Base-by-base conservation (phyloP, 2,113 vertebrate genomes). In the Pungitius pungitius region DNA sequence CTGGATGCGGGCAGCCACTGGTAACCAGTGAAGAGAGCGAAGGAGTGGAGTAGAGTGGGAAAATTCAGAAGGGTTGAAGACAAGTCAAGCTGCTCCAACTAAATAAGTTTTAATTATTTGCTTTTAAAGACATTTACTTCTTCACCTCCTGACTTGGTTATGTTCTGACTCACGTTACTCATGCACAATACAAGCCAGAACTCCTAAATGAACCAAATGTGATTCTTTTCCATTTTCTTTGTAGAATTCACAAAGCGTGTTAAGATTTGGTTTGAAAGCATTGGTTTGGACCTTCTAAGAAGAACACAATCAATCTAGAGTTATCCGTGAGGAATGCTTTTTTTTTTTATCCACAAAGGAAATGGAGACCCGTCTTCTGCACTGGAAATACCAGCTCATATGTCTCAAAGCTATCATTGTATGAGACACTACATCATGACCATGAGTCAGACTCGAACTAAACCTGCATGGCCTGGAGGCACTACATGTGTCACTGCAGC, bases 381-480 rank as follows among this genome's bases (percentile, higher is more conserved):
- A 78, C 74, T 85, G 75, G 85, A 91, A 89, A 82, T 84, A 87
- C 82, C 87, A 85, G 86, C 85, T 87, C 91, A 78, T 87, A 87
- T 69, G 86, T 91, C 89, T 90, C 76, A 70, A 75, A 91, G 85
- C 91, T 88, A 85, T 88, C 89, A 75, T 65, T 69, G 81, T 71
- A 78, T 84, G 79, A 90, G 84, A 87, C 89, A 85, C 87, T 91
- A 87, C 89, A 91, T 92, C 91, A 92, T 79, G 77, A 82, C 82
- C 86, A 91, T 87, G 86, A 90, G 85, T 90, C 90, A 90, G 87
- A 74, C 85, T 90, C 87, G 81, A 92, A 90, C 90, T 88, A 90
- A 89, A 90, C 87, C 89, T 82, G 86, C 88, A 77, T 88, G 86
- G 87, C 91, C 91, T 51, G 75, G 39, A 90, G 91, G 79, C 74